Evolutionary conservation across 2,888 invertebrate genomes (phyloP).

Genomic region (Luperina nickerlii): DNA sequence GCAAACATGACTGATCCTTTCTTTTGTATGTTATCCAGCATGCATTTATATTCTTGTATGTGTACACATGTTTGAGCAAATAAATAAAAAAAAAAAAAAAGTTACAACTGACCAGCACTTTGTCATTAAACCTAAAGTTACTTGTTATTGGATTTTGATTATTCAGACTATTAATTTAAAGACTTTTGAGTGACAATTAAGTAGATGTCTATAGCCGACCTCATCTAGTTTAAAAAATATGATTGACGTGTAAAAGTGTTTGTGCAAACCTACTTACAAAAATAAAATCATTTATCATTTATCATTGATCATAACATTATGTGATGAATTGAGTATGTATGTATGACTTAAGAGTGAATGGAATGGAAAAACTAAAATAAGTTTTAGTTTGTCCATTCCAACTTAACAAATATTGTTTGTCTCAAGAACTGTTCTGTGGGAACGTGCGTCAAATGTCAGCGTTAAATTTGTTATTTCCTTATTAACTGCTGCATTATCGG

Average conservation of each 20-base stretch:
- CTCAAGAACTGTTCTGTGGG: constrained; percentile 23
- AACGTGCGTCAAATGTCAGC: constrained; percentile 38
- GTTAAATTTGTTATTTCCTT: constrained; percentile 68
- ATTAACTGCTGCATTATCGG: constrained; percentile 60
- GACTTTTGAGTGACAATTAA: too few relatives aligned
- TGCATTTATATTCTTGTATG: too few relatives aligned
- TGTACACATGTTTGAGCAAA: too few relatives aligned
- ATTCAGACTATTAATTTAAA: background rate
- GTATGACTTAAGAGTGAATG: background rate
- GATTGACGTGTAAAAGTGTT: too few relatives aligned
- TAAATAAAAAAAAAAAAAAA: too few relatives aligned
- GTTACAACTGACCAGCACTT: background rate
- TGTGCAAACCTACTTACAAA: too few relatives aligned
- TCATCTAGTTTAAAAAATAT: too few relatives aligned
- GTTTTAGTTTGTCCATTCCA: background rate
- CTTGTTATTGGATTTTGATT: background rate
- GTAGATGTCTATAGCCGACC: background rate
- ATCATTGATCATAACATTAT: background rate
- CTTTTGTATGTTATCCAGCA: too few relatives aligned
- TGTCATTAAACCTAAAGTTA: background rate
- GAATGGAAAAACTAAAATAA: too few relatives aligned
- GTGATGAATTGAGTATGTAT: background rate
- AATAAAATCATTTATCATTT: too few relatives aligned
- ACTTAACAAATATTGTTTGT: constrained; percentile 12
- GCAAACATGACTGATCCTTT: too few relatives aligned